Evolutionary conservation across 2,113 vertebrate species (phyloP).

Genomic region (Clarias gariepinus): DNA sequence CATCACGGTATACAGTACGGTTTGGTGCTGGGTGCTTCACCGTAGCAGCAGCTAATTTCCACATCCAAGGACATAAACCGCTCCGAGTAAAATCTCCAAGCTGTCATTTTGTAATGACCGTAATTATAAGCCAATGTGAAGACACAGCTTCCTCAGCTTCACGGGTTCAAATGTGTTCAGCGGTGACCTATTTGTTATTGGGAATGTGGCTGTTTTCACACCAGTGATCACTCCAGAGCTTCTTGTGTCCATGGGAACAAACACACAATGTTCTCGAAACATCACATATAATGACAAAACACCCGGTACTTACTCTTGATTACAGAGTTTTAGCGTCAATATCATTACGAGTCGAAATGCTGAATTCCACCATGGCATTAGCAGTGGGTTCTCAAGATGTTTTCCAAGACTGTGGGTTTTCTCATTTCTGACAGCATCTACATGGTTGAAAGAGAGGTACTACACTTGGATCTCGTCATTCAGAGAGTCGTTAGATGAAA

Average conservation of each 20-base stretch:
- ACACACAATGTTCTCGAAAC: background rate
- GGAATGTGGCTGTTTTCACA: slow-evolving; percentile 15
- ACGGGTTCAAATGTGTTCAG: background rate
- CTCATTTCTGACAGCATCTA: background rate
- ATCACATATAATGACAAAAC: slow-evolving; percentile 13
- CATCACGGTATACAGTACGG: too few species aligned
- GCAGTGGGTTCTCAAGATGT: background rate
- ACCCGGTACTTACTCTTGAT: background rate
- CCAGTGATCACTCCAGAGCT: background rate
- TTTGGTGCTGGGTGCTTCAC: background rate
- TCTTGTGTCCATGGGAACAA: background rate
- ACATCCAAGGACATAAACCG: background rate
- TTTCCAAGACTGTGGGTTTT: background rate
- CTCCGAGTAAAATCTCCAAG: background rate
- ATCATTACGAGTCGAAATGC: background rate
- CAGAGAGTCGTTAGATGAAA: slow-evolving; percentile 19
- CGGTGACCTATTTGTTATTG: background rate
- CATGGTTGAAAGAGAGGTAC: slow-evolving; percentile 23
- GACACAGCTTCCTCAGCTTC: background rate
- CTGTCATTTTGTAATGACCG: slow-evolving; percentile 14
- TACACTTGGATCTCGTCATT: background rate
- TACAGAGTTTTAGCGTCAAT: slow-evolving; percentile 9
- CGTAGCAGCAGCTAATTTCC: slow-evolving; percentile 2
- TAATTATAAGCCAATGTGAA: background rate
- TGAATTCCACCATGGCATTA: slow-evolving; percentile 16